Base-by-base conservation (phyloP, 2,797 vertebrate genomes). In the Serranus cabrilla region DNA sequence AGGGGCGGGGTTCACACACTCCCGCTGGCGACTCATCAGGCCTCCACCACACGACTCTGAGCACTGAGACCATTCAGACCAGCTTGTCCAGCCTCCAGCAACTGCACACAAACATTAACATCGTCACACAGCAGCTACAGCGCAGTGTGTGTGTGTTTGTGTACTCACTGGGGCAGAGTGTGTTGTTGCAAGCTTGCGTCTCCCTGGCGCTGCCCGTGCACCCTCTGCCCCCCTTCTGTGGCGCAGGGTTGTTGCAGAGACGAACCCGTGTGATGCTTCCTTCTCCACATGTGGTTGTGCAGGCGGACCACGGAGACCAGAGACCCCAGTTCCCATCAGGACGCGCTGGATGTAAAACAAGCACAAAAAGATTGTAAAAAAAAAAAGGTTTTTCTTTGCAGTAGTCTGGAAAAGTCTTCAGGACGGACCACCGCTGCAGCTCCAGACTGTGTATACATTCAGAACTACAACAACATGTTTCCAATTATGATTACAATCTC, bases 281-380 rank as follows among this genome's bases (percentile, higher is more conserved):
- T 0, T 92, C 79, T 7, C 97, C 98, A 20, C 98, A 99, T n/a
- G 97, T 97, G 43, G 96, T 96, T 0, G 98, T 97, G 74, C 98
- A 99, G 0, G 96, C 93, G 2, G 98, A 99, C 98, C 98, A 99
- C 0, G 98, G 98, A 0, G 98, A 99, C 98, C 98, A 99, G 66
- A 97, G 94, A 71, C 98, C 98, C 98, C 98, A 99, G 70, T 95
- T 97, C 21, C 97, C 97, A 0, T 97, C 92, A 49, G 95, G 95
- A 68, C 94, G 96, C 47, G 91, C 98, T 99, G 58, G 47, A 88
- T 46, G 74, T 16, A 39, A 64, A 62, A 77, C 27, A 77, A 70
- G 39, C 49, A 71, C 39, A 74, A 21, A 18, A 14, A 59, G 17
- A 71, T n/a, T 49, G n/a, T 31, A 18, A 50, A 65, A 20, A 39